Evolutionary conservation across 2,113 vertebrate genomes (phyloP).

Genomic region (Nematolebias whitei): DNA sequence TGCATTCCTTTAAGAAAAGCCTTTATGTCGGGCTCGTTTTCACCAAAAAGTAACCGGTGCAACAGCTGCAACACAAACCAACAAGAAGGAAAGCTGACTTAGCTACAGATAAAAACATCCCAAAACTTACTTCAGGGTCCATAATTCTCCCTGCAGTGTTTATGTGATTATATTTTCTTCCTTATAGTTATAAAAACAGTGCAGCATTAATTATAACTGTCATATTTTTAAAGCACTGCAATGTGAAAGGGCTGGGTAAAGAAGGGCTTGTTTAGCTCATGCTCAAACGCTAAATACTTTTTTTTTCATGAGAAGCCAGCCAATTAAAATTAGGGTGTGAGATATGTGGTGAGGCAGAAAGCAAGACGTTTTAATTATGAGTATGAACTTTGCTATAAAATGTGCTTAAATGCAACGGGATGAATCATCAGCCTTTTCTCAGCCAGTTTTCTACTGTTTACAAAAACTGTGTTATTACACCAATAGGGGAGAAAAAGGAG

Average conservation of each 20-base stretch:
- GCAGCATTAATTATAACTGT: neutral
- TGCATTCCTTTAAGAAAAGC: no score
- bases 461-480: neutral
- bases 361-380: neutral
- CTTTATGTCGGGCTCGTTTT: conserved; percentile 19
- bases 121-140: conserved; percentile 15
- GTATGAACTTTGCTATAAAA: neutral
- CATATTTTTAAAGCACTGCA: neutral
- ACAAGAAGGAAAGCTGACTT: conserved; percentile 20
- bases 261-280: neutral
- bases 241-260: neutral
- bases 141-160: neutral
- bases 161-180: conserved; percentile 11
- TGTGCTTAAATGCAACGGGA: neutral
- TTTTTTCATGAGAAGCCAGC: neutral
- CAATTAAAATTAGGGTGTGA: neutral
- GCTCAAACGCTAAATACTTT: neutral
- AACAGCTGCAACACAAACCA: conserved; percentile 48
- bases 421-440: neutral
- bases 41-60: conserved; percentile 42
- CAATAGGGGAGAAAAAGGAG: neutral
- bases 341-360: neutral
- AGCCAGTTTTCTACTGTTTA: neutral
- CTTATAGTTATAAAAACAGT: conserved; percentile 1
- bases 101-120: conserved; percentile 12